Base-by-base conservation (phyloP, 2,888 invertebrate species). In the Phania funesta region DNA sequence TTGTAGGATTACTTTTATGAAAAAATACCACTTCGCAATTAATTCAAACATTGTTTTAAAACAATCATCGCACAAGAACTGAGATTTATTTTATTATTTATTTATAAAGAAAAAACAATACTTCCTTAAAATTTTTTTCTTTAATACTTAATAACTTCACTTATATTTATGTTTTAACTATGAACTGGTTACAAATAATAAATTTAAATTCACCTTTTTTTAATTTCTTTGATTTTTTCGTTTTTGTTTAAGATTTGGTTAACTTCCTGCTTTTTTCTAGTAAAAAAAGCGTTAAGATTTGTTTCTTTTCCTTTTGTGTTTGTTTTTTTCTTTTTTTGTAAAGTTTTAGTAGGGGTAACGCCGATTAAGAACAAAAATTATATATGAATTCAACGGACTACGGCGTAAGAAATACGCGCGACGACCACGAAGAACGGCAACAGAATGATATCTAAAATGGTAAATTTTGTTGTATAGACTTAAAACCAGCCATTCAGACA, bases 371-470 rank as follows among this genome's bases (percentile, higher is more conserved):
- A 82, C 82, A 82, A 82, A 82, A 81, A 76, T 64, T 58, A 65
- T 68, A 58, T 74, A 71, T 67, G 50, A 64, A 82, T 68, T 78
- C 82, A 78, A 78, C 82, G 78, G 82, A 82, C 78, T 75, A 82
- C 82, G 70, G 68, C 78, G 82, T 60, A 78, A 20, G 46, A 68
- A 58, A 78, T 70, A 82, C 82, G 70, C 82, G 82, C 82, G 82
- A 82, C 82, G 82, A 82, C 78, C 78, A 82, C 82, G 78, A 82
- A 82, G 82, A 82, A 82, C 82, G 78, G 70, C 82, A 82, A 82
- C 82, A 82, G 82, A 82, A 82, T 82, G 78, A 82, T 82, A 50
- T 82, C 65, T 78, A 71, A 82, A 82, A 82, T 82, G 82, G 78
- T 82, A 75, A 82, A 82, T 22, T 82, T 82, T 78, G 82, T 78